Percentiles rank a stretch among this genome's conserved stretches.
Conservation (phyloP, 2,113 vertebrate genomes). For the Sterna hirundo region DNA sequence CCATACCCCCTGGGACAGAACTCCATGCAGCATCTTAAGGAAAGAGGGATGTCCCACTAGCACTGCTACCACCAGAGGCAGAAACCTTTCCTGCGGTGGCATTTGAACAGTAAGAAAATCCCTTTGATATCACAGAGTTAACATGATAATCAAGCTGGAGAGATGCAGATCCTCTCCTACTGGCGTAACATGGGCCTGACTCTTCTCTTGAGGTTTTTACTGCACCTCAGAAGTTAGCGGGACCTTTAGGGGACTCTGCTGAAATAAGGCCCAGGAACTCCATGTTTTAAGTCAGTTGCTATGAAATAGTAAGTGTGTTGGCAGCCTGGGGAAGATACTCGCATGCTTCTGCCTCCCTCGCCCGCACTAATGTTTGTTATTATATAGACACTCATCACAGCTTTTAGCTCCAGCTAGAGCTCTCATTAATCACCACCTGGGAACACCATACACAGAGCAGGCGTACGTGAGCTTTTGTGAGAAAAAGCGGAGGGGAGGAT, state of each 20-base stretch:
- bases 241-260: background rate
- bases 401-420: slow-evolving; percentile 13
- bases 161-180: background rate
- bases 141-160: background rate
- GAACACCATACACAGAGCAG: background rate
- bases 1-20: too few relatives aligned
- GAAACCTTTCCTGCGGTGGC: background rate
- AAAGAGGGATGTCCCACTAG: background rate
- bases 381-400: background rate
- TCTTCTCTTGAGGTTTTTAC: background rate
- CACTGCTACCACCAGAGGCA: background rate
- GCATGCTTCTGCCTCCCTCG: background rate
- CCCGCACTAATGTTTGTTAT: slow-evolving; percentile 10
- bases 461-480: background rate
- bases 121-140: background rate
- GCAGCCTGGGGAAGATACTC: background rate
- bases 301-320: background rate
- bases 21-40: fast-evolving
- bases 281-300: background rate
- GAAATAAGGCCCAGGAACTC: background rate
- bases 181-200: background rate
- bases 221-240: background rate
- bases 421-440: slow-evolving; percentile 55
- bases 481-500: background rate
- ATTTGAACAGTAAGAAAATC: background rate